Percentiles rank a stretch among this genome's conserved stretches.
Evolutionary conservation across 2,113 vertebrate species (phyloP).

Genomic region (Deroptyus accipitrinus): DNA sequence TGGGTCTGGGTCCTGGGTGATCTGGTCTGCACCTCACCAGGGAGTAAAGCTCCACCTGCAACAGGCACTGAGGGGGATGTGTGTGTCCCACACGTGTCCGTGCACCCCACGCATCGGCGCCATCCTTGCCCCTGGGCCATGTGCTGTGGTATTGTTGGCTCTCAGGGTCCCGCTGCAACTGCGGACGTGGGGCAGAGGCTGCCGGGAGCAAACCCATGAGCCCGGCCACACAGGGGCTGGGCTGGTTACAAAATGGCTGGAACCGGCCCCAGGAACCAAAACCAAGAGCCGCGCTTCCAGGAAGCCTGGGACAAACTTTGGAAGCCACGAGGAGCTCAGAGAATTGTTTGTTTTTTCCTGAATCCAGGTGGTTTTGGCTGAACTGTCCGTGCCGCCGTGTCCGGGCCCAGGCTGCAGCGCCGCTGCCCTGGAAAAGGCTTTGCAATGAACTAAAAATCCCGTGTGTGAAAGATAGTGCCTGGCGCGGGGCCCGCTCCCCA

Average conservation of each 20-base stretch:
- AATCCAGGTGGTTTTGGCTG: constrained; percentile 31
- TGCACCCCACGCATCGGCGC: accelerated
- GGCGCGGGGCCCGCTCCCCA: background rate
- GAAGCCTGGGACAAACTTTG: background rate
- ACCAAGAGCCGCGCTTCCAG: background rate
- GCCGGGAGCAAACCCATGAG: background rate
- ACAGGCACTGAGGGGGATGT: too few species aligned
- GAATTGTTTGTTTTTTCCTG: constrained; percentile 3
- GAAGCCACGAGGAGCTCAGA: background rate
- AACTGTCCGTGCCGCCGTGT: background rate
- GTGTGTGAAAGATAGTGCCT: background rate
- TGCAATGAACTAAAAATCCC: background rate
- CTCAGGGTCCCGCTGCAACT: accelerated
- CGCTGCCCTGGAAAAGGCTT: background rate
- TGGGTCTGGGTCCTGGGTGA: background rate
- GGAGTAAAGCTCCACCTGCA: background rate
- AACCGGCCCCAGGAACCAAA: background rate
- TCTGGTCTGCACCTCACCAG: accelerated
- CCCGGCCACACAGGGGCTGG: background rate
- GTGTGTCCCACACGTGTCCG: background rate
- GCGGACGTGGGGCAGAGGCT: background rate
- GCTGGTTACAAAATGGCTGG: background rate
- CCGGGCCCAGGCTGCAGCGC: background rate
- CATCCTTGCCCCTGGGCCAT: background rate
- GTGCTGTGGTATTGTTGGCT: accelerated